phyloP scores from a whole-genome alignment of 2,113 vertebrate genomes.

The Lamprologus sp. region DNA sequence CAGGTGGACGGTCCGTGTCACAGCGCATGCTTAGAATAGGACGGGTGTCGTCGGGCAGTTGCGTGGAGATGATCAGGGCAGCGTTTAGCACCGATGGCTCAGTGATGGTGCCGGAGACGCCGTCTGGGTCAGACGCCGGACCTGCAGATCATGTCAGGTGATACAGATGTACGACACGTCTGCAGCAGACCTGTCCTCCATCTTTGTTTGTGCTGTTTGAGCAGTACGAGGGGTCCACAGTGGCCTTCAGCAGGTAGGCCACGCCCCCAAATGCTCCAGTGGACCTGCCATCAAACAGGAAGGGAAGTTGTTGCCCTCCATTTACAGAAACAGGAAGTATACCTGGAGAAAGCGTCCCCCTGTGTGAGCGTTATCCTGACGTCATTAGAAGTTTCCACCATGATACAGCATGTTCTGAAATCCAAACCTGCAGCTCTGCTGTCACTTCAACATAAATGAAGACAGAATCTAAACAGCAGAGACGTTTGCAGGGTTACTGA shows the following conservation, averaged over 20 bases:
- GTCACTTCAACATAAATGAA: accelerated
- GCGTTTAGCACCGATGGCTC: not conserved
- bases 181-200: not conserved
- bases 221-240: not conserved
- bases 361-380: not conserved
- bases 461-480: accelerated
- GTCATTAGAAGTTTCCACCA: not conserved
- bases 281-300: not conserved
- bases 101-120: not conserved
- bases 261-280: not conserved
- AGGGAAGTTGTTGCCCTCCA: not conserved
- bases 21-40: not conserved
- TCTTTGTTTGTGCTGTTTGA: not conserved
- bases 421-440: accelerated
- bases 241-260: not conserved
- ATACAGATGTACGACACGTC: not conserved
- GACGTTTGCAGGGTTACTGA: accelerated
- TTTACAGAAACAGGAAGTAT: not conserved
- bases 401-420: not conserved
- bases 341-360: not conserved
- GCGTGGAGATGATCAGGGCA: not conserved
- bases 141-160: not conserved
- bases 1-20: not conserved
- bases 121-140: not conserved
- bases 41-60: accelerated